Conservation (phyloP, 2,888 invertebrate species). For the Drosophila nr. perissopoda region DNA sequence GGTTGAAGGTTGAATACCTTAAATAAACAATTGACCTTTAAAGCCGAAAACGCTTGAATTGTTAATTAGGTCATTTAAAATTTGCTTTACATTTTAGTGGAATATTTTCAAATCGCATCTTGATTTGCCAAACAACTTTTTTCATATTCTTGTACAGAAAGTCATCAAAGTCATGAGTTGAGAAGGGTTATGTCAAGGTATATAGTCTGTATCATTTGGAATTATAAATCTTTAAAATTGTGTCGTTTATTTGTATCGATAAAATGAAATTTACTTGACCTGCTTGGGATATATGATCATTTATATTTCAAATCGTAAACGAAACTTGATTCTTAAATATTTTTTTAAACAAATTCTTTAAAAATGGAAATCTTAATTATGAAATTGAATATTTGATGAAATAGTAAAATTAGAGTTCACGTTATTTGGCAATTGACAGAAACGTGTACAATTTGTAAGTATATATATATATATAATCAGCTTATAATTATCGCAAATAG, state of each 20-base stretch:
- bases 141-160: neutral
- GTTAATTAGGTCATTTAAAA: neutral
- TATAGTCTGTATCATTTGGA: neutral
- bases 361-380: neutral
- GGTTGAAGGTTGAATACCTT: too few species aligned
- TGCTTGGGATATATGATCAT: neutral
- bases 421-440: neutral
- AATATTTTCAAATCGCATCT: neutral
- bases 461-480: neutral
- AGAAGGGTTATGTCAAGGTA: neutral
- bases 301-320: neutral
- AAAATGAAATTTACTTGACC: neutral
- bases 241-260: neutral
- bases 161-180: neutral
- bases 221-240: neutral
- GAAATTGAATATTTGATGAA: neutral
- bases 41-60: neutral
- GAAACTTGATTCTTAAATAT: neutral
- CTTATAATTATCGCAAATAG: slow-evolving; percentile 1
- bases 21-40: neutral
- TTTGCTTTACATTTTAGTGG: neutral
- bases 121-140: neutral
- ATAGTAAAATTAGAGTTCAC: neutral
- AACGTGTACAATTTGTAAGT: neutral
- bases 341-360: neutral